Evolutionary conservation across 1,140 invertebrate species (phyloP).

Genomic region (Phortica variegata): DNA sequence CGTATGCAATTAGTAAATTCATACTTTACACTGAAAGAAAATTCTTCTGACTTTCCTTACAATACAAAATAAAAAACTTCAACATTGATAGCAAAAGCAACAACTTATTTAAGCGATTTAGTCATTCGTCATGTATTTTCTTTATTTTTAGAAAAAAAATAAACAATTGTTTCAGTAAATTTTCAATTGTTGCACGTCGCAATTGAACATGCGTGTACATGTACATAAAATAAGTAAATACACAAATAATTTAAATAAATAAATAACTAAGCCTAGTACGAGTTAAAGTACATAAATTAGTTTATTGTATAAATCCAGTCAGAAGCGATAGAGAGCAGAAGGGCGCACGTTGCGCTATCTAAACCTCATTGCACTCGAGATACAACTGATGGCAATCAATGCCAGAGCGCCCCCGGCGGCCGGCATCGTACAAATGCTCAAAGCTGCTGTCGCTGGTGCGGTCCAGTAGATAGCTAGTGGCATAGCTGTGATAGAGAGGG

Average conservation of each 20-base stretch:
- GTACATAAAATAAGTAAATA: constrained; percentile 28
- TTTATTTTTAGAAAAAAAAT: no score
- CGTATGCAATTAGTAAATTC: no score
- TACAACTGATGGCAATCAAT: constrained; percentile 80
- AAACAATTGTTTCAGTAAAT: no score
- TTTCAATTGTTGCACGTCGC: no score
- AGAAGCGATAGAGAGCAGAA: constrained; percentile 16
- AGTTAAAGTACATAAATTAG: constrained; percentile 44
- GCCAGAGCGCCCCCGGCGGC: constrained; percentile 77
- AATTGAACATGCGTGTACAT: no score
- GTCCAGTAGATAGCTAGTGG: constrained; percentile 79
- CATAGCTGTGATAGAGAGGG: constrained; percentile 66
- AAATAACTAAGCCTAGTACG: constrained; percentile 42
- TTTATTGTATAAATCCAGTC: constrained; percentile 44
- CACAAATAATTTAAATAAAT: constrained; percentile 47
- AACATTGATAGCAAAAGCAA: no score
- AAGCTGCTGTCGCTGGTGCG: constrained; percentile 72
- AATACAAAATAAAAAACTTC: no score
- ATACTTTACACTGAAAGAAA: no score
- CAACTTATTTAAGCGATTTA: no score
- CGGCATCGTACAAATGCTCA: constrained; percentile 79
- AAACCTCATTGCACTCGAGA: constrained; percentile 84
- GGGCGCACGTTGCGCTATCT: constrained; percentile 39
- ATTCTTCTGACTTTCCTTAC: no score
- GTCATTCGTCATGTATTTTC: no score